Percentiles rank a stretch among this genome's conserved stretches.
Conservation (phyloP, 2,888 invertebrate species). For the Homarus gammarus region DNA sequence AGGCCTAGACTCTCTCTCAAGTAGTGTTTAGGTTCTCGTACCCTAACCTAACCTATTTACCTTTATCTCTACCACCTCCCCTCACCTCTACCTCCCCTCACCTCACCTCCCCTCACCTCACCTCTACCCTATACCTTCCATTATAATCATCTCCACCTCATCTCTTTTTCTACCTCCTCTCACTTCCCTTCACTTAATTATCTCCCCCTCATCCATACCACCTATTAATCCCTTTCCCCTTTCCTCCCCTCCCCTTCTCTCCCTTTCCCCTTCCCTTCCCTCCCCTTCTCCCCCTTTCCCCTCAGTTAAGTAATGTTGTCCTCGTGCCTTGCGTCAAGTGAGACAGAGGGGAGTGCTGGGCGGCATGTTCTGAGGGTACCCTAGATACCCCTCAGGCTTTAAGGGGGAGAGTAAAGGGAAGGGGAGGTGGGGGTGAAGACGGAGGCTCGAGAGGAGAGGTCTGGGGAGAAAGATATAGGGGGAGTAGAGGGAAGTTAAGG, state of each 20-base stretch:
- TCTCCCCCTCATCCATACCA: no score
- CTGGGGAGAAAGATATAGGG: no score
- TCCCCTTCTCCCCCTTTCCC: background rate
- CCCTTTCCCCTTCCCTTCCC: background rate
- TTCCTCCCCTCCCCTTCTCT: background rate
- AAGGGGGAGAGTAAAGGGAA: background rate
- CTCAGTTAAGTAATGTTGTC: background rate
- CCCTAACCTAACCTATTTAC: no score
- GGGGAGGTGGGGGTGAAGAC: background rate
- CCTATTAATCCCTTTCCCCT: background rate
- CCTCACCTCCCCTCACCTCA: background rate
- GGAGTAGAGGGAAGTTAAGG: no score
- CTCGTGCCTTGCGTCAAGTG: background rate
- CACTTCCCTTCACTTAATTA: background rate
- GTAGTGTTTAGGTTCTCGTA: no score
- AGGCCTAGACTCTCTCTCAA: no score
- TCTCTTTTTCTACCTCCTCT: no score
- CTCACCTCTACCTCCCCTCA: no score
- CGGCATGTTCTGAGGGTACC: background rate
- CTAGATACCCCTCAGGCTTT: background rate
- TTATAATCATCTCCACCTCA: no score
- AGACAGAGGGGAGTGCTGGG: background rate
- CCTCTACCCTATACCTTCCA: no score
- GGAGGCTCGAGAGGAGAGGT: no score
- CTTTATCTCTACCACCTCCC: no score